phyloP scores from a whole-genome alignment of 2,888 invertebrate genomes.

The Lepidocyrtoides sp. region DNA sequence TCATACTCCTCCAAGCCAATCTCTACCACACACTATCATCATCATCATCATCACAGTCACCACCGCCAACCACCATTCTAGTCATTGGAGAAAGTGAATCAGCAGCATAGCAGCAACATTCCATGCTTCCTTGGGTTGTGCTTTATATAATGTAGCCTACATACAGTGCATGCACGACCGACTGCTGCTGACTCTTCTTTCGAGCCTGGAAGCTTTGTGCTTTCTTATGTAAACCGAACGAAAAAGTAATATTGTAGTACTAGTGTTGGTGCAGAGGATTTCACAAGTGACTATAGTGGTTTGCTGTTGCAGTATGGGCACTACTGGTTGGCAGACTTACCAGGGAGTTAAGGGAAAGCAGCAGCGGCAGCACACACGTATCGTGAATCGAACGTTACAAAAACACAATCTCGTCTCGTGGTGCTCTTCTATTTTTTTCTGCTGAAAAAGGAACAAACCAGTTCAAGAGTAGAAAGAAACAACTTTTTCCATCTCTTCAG shows the following conservation, averaged over 20 bases:
- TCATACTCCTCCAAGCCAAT: neutral
- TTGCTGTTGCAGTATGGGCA: neutral
- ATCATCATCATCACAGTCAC: neutral
- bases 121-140: neutral
- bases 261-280: neutral
- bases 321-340: neutral
- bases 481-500: constrained; percentile 11
- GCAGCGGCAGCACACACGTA: constrained; percentile 14
- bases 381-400: constrained; percentile 10
- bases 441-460: constrained; percentile 37
- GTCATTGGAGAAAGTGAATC: neutral
- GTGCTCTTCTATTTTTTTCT: constrained; percentile 3
- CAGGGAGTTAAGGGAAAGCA: neutral
- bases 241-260: neutral
- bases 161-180: neutral
- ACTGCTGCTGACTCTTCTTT: constrained; percentile 19
- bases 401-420: constrained; percentile 33
- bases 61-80: neutral
- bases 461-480: constrained; percentile 2
- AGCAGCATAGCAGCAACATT: neutral
- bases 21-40: neutral
- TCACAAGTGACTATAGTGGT: constrained; percentile 14
- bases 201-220: constrained; percentile 7
- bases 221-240: neutral
- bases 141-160: neutral